These are phyloP conservation scores for Styela plicata DNA, from an alignment of 23 tunicate genomes.

Conservation along the genomic window DNA sequence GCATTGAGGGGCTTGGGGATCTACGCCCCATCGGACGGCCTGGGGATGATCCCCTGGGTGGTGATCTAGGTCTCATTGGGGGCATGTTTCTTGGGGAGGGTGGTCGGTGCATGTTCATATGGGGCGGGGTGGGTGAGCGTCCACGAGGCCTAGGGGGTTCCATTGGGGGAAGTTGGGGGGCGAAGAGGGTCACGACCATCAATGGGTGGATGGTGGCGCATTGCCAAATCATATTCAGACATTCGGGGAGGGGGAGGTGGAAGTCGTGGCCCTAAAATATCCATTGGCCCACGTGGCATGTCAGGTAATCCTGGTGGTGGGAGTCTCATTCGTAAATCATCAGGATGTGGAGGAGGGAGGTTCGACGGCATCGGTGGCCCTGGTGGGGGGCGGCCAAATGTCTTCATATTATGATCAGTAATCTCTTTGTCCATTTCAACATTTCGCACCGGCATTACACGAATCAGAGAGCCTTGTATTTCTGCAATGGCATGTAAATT, in stretches of 20 bases:
- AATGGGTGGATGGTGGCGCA: slow-evolving; percentile 7
- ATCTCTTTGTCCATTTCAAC: slow-evolving; percentile 55
- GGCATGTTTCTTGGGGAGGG: slow-evolving; percentile 9
- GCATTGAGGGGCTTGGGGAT: neutral
- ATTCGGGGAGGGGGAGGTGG: slow-evolving; percentile 1
- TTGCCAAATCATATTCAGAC: neutral
- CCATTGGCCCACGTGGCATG: neutral
- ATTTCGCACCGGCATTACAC: slow-evolving; percentile 47
- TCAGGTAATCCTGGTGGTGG: neutral
- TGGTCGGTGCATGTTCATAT: slow-evolving; percentile 25
- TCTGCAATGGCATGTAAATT: slow-evolving; percentile 34
- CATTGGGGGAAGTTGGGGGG: slow-evolving; percentile 18
- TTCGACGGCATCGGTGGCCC: slow-evolving; percentile 10
- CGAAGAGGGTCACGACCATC: neutral
- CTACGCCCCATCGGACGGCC: slow-evolving; percentile 11
- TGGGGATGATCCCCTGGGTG: neutral
- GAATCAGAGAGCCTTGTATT: slow-evolving; percentile 32
- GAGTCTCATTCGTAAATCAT: neutral
- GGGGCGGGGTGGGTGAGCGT: slow-evolving; percentile 10
- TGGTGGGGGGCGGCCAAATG: slow-evolving; percentile 3
- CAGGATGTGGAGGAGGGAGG: slow-evolving; percentile 4
- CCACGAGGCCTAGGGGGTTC: neutral
- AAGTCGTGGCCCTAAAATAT: neutral
- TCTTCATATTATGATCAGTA: slow-evolving; percentile 3
- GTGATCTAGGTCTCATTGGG: slow-evolving; percentile 25